A percentile compares a stretch with the other conserved stretches of the same genome.
Evolutionary conservation across 2,888 invertebrate species (phyloP).

Genomic region (Aphodius granarius): DNA sequence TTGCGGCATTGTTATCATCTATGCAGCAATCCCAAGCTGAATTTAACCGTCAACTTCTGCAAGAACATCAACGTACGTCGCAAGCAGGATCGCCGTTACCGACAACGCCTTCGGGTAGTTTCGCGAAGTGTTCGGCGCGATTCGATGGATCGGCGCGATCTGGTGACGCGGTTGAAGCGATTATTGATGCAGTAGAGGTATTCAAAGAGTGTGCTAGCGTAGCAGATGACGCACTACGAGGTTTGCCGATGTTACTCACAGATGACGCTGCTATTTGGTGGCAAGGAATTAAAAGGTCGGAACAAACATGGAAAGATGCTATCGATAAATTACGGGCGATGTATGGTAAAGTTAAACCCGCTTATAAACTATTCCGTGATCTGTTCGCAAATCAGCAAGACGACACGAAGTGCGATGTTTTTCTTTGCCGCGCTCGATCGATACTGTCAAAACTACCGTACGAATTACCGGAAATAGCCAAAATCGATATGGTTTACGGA

Average conservation of each 20-base stretch:
- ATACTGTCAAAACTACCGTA: not conserved
- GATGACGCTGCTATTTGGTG: not conserved
- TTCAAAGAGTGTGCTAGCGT: not conserved
- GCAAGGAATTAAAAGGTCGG: conserved; percentile 1
- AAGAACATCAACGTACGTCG: not conserved
- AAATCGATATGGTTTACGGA: not conserved
- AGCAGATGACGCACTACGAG: not conserved
- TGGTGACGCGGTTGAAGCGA: not conserved
- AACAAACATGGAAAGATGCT: not conserved
- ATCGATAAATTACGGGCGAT: not conserved
- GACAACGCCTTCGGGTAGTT: not conserved
- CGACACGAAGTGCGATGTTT: not conserved
- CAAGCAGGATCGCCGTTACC: not conserved
- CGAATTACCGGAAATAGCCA: not conserved
- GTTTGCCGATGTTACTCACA: not conserved
- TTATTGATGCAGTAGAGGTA: not conserved
- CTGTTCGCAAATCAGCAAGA: not conserved
- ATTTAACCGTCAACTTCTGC: not conserved
- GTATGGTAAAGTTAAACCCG: not conserved
- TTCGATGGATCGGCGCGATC: not conserved
- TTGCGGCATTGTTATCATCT: not conserved
- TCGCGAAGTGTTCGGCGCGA: not conserved
- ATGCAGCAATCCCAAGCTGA: not conserved
- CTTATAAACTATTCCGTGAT: not conserved
- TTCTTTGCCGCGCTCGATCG: not conserved